Conservation (phyloP, 1,140 invertebrate species). For the Chionoecetes opilio region DNA sequence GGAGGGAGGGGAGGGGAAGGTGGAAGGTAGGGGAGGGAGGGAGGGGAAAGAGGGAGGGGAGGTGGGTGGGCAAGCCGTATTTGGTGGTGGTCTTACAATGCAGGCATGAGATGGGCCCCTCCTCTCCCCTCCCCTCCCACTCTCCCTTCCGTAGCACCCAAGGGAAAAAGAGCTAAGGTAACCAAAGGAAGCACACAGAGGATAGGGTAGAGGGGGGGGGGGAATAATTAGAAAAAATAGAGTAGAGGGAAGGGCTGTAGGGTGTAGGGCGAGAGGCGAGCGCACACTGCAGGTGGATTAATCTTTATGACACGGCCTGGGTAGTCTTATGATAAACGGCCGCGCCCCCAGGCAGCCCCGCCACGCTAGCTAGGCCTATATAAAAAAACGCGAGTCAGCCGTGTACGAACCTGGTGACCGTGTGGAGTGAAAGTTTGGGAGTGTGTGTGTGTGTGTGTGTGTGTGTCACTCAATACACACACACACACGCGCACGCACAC, state of each 20-base stretch:
- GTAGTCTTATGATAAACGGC: conserved; percentile 55
- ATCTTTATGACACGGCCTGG: conserved; percentile 45
- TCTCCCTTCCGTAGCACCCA: neutral
- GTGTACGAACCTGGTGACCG: conserved; percentile 6
- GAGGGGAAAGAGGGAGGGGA: neutral
- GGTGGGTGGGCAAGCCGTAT: neutral
- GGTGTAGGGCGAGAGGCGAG: conserved; percentile 13
- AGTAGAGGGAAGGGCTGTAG: neutral
- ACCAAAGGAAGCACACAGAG: neutral
- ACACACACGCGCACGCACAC: no score
- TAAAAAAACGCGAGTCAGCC: conserved; percentile 39
- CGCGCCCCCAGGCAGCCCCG: neutral
- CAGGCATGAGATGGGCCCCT: neutral
- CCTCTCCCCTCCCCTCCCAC: neutral
- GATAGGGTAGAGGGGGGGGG: neutral
- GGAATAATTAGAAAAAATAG: neutral
- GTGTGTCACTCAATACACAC: neutral
- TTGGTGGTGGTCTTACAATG: conserved; percentile 36
- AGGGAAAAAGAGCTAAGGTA: neutral
- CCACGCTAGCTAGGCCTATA: conserved; percentile 53
- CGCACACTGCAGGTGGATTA: conserved; percentile 58
- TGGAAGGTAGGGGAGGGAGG: neutral
- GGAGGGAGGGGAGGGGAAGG: no score
- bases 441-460: neutral
- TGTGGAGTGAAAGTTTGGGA: neutral